Evolutionary conservation across 2,113 vertebrate genomes (phyloP).

Genomic region (Sprattus sprattus): DNA sequence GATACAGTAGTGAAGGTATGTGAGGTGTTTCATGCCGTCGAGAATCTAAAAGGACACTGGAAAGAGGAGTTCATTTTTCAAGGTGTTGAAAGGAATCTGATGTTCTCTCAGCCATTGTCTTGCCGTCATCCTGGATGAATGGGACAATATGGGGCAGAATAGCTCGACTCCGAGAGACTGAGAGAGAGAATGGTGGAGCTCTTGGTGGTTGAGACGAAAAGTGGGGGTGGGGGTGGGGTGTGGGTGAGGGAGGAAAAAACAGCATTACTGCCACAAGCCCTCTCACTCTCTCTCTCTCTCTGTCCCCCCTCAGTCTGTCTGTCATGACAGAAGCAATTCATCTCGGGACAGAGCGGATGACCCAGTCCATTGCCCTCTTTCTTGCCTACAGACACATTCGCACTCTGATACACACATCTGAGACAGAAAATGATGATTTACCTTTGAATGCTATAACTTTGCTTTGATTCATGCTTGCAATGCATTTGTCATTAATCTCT

Average conservation of each 20-base stretch:
- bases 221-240: background rate
- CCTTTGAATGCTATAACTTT: constrained; percentile 5
- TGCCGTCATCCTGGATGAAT: constrained; percentile 52
- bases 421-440: constrained; percentile 24
- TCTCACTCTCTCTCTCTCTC: background rate
- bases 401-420: background rate
- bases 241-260: constrained; percentile 20
- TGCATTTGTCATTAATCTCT: constrained; percentile 28
- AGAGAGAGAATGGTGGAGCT: constrained; percentile 29
- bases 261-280: constrained; percentile 3
- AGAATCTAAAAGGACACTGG: constrained; percentile 34
- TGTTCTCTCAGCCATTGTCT: constrained; percentile 51
- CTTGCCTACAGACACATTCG: background rate
- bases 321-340: constrained; percentile 39
- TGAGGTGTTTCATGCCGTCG: constrained; percentile 33
- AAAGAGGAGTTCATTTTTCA: constrained; percentile 46
- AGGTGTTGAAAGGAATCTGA: constrained; percentile 42
- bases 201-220: background rate
- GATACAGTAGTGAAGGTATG: constrained; percentile 19
- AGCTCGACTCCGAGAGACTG: constrained; percentile 34
- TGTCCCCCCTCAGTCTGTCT: constrained; percentile 6
- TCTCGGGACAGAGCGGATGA: constrained; percentile 23
- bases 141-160: constrained; percentile 51
- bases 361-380: constrained; percentile 24
- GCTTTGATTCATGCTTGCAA: background rate